phyloP scores from a whole-genome alignment of 92 coral and sea anemone genomes.

The Porites divaricata region DNA sequence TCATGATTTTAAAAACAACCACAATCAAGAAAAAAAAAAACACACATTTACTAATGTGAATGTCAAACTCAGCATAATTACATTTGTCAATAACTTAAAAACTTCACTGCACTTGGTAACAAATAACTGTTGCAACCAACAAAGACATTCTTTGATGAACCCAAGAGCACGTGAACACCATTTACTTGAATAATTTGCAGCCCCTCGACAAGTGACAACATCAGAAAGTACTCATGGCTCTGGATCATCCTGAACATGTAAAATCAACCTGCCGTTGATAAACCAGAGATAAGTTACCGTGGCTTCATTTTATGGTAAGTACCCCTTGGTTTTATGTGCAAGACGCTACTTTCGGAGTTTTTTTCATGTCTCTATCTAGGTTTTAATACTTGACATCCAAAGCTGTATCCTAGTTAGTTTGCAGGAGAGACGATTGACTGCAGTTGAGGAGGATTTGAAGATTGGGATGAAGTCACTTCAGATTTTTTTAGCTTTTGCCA shows the following conservation, averaged over 20 bases:
- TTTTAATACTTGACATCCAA: neutral
- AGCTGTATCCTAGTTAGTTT: constrained; percentile 26
- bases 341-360: neutral
- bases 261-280: too few relatives aligned
- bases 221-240: neutral
- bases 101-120: neutral
- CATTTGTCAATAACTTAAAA: too few relatives aligned
- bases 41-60: neutral
- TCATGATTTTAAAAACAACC: neutral
- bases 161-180: neutral
- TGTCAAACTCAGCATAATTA: neutral
- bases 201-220: neutral
- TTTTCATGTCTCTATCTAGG: neutral
- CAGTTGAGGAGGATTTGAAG: constrained; percentile 62
- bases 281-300: neutral
- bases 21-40: neutral
- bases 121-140: neutral
- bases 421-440: constrained; percentile 85
- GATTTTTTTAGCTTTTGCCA: constrained; percentile 82
- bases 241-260: too few relatives aligned
- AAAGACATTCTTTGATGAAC: neutral
- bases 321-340: neutral
- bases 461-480: constrained; percentile 37
- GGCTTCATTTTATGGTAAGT: neutral
- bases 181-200: neutral